Evolutionary conservation across 2,888 invertebrate genomes (phyloP), one percentile per base, ranked within the genome.

Genomic region (Euzetes globulus): DNA sequence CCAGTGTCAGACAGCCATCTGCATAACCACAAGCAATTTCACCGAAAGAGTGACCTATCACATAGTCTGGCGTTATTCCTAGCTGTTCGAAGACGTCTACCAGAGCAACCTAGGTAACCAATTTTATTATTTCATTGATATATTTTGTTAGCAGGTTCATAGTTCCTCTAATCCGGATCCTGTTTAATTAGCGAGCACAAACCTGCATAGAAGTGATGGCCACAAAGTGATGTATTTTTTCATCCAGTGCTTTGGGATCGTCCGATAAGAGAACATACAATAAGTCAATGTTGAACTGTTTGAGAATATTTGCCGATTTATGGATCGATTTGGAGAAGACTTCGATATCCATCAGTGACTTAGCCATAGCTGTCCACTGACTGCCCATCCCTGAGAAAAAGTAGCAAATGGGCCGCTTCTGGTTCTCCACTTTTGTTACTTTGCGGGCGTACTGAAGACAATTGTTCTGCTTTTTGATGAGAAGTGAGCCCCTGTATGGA

Each of bases 351-450:
- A 85, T 84, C 79, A 86, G 81, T 37, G 81, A 80, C 47, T 81
- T 80, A 3, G 84, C 85, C 86, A 86, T 86, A 70, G 84, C 84
- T 71, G 82, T 80, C 85, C 85, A 86, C 79, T 86, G 86, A 15
- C 83, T 82, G 17, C 86, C 86, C 85, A 86, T 85, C 52, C 85
- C 85, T 74, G 85, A 83, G n/a, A n/a, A n/a, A n/a, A n/a, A n/a
- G n/a, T n/a, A n/a, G n/a, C n/a, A n/a, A n/a, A n/a, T n/a, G n/a
- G n/a, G n/a, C n/a, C n/a, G n/a, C n/a, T n/a, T n/a, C n/a, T n/a
- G n/a, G n/a, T n/a, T n/a, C n/a, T n/a, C n/a, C n/a, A n/a, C n/a
- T n/a, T n/a, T n/a, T n/a, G n/a, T n/a, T n/a, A n/a, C n/a, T n/a
- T n/a, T n/a, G n/a, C n/a, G n/a, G n/a, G n/a, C n/a, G n/a, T n/a